Base-by-base conservation (phyloP, 2,888 invertebrate genomes). In the Diaphora mendica region DNA sequence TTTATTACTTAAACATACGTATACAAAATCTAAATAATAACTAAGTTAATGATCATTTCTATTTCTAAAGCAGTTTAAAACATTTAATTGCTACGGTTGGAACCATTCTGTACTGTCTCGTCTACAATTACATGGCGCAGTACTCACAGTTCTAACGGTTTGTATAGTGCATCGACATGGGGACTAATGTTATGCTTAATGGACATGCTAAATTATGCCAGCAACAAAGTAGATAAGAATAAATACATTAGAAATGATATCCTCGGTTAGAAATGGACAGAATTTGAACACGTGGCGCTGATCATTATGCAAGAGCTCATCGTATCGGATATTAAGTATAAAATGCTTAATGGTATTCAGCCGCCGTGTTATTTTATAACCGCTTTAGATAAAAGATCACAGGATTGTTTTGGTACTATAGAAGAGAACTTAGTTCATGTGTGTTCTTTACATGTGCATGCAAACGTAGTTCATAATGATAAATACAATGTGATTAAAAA, bases 161-260 rank as follows among this genome's bases (percentile, higher is more conserved):
- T 8, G 68, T 73, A 74, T 74, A 71, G 76, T 80, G 73, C 66
- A 59, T 69, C 44, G 44, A 72, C 77, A 72, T 79, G 79, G 80
- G 82, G 78, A 79, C 82, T 79, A 85, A 87, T 83, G 81, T 68
- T 72, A 72, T 72, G 71, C 77, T 81, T 82, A 86, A 82, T 82
- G 80, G 79, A 78, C 75, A 75, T 75, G 77, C 79, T 82, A 79
- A 86, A 84, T 87, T 85, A 87, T 87, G 77, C 80, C 74, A 78
- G 76, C 73, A 77, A 81, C 78, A 81, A 85, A 77, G 75, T 78
- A 78, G 76, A 76, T 74, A 72, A 76, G 77, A 81, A 79, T 79
- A 79, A 76, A 80, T 79, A 78, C 79, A 82, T 85, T 77, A 74
- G 72, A 73, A 78, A 75, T 77, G 75, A n/a, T n/a, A n/a, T n/a